Evolutionary conservation across 2,113 vertebrate genomes (phyloP).

Genomic region (Tretioscincus oriximinensis): DNA sequence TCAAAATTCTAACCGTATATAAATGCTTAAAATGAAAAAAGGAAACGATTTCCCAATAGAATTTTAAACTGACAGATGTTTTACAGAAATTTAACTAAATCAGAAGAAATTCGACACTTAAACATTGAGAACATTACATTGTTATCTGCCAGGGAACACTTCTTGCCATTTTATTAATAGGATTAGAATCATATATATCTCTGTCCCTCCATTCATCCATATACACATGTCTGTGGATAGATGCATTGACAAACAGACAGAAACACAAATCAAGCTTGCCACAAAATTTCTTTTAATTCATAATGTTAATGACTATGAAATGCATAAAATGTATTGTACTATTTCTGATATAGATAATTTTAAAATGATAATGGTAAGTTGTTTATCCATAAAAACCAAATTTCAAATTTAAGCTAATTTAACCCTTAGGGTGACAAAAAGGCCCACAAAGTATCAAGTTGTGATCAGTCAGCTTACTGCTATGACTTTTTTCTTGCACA

Average conservation of each 20-base stretch:
- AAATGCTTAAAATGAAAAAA: constrained; percentile 3
- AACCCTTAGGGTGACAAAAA: no score
- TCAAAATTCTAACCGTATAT: not conserved
- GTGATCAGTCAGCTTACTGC: no score
- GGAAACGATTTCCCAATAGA: not conserved
- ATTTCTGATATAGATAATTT: no score
- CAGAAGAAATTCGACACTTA: not conserved
- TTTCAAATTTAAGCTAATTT: no score
- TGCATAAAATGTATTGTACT: not conserved
- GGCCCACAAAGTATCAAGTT: no score
- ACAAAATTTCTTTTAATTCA: not conserved
- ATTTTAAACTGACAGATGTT: not conserved
- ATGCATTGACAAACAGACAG: not conserved
- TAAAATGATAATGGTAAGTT: no score
- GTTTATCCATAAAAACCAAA: not conserved
- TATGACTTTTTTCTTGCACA: no score
- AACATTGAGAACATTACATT: not conserved
- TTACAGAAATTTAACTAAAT: not conserved
- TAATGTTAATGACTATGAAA: not conserved
- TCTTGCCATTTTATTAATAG: not conserved
- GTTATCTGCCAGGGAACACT: not conserved
- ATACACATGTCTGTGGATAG: no score
- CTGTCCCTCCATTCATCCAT: no score
- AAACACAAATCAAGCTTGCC: not conserved
- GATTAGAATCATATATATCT: not conserved